A percentile compares a stretch with the other conserved stretches of the same genome.
Evolutionary conservation across 2,797 vertebrate species (phyloP).

Genomic region (Cichlasoma orientale): DNA sequence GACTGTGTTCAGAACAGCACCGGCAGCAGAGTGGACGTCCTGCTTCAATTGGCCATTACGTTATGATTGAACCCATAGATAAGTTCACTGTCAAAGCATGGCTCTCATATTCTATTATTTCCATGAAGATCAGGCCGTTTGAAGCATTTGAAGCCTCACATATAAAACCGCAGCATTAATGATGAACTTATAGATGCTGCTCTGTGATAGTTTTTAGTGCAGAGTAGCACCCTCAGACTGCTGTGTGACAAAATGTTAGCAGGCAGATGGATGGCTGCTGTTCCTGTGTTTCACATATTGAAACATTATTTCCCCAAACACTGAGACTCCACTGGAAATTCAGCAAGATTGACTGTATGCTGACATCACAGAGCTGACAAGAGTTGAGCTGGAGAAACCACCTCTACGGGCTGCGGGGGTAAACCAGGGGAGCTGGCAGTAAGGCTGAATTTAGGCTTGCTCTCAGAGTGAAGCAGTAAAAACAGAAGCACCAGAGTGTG

Average conservation of each 20-base stretch:
- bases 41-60: not conserved
- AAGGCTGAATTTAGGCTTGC: not conserved
- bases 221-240: not conserved
- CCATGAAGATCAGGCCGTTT: not conserved
- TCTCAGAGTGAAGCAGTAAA: not conserved
- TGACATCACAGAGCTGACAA: not conserved
- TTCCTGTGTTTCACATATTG: not conserved
- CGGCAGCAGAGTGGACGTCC: constrained; percentile 1
- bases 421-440: constrained; percentile 8
- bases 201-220: not conserved
- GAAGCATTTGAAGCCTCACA: not conserved
- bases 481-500: not conserved
- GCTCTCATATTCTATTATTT: not conserved
- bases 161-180: not conserved
- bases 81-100: not conserved
- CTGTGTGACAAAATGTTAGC: not conserved
- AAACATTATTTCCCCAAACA: not conserved
- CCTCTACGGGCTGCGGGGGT: not conserved
- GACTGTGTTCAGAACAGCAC: not conserved
- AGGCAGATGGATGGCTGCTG: not conserved
- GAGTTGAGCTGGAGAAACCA: not conserved
- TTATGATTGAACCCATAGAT: not conserved
- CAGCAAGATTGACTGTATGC: not conserved
- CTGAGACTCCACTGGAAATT: not conserved
- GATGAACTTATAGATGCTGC: not conserved